These are phyloP conservation scores for Diarsia dahlii DNA, from an alignment of 2,888 invertebrate genomes.

Conservation along the genomic window DNA sequence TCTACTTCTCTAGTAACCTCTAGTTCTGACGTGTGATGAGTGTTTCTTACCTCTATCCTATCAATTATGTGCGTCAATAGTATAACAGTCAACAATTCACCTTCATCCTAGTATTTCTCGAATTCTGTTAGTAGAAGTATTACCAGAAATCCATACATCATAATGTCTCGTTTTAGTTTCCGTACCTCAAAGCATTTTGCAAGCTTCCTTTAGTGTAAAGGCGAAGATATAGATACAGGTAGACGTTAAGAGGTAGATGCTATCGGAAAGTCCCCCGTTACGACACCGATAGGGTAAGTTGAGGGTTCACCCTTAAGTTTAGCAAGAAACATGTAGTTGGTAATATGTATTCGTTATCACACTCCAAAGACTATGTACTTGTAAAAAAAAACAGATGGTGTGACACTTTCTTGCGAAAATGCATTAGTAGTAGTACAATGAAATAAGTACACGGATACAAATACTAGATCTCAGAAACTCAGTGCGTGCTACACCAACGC, in stretches of 20 bases:
- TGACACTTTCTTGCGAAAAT: background rate
- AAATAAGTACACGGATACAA: conserved; percentile 14
- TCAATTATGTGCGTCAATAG: background rate
- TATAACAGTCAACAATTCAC: background rate
- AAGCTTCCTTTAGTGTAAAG: background rate
- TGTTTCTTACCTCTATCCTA: background rate
- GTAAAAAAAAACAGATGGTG: too few species aligned
- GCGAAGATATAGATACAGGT: background rate
- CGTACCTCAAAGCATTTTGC: background rate
- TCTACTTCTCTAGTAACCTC: background rate
- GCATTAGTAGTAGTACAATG: background rate
- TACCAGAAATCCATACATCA: background rate
- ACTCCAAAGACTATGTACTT: background rate
- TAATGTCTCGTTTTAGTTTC: background rate
- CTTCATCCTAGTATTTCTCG: background rate
- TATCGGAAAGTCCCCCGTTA: background rate
- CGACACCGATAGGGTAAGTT: background rate
- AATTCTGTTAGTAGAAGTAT: background rate
- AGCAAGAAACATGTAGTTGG: background rate
- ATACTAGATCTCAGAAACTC: conserved; percentile 2
- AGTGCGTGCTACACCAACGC: conserved; percentile 31
- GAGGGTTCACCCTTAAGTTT: background rate
- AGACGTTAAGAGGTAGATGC: background rate
- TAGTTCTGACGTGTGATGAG: conserved; percentile 4
- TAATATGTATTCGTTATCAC: background rate